A percentile compares a stretch with the other conserved stretches of the same genome.
Evolutionary conservation across 2,113 vertebrate species (phyloP).

Genomic region (Vicugna pacos): DNA sequence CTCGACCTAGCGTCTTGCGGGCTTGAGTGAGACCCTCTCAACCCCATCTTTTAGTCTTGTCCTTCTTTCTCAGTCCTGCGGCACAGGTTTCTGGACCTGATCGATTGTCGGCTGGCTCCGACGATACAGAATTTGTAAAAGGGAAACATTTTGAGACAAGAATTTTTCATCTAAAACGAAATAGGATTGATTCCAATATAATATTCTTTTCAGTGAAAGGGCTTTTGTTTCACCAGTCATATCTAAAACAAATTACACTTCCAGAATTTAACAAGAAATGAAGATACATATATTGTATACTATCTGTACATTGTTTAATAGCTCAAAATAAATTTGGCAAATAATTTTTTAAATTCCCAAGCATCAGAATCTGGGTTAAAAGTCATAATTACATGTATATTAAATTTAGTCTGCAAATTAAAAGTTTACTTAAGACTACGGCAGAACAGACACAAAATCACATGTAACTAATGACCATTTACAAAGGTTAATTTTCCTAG

Average conservation of each 20-base stretch:
- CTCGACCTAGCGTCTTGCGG: no score
- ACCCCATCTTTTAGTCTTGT: no score
- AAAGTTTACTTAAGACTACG: neutral
- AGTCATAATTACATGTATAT: neutral
- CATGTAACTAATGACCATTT: neutral
- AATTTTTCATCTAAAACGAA: neutral
- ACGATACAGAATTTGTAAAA: neutral
- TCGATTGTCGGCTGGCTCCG: no score
- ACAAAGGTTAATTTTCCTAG: neutral
- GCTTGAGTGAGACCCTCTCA: no score
- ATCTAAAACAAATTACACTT: neutral
- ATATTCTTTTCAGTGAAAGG: neutral
- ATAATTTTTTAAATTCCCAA: constrained; percentile 14
- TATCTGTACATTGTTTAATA: neutral
- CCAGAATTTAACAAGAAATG: neutral
- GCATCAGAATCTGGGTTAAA: neutral
- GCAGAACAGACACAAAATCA: neutral
- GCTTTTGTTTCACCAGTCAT: neutral
- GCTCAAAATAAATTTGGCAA: constrained; percentile 3
- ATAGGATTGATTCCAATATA: neutral
- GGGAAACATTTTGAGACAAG: neutral
- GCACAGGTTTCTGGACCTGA: no score
- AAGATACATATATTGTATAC: neutral
- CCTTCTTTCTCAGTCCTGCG: no score
- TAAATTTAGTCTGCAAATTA: neutral